Conservation (phyloP, 2,888 invertebrate species). For the Polietes domitor region DNA sequence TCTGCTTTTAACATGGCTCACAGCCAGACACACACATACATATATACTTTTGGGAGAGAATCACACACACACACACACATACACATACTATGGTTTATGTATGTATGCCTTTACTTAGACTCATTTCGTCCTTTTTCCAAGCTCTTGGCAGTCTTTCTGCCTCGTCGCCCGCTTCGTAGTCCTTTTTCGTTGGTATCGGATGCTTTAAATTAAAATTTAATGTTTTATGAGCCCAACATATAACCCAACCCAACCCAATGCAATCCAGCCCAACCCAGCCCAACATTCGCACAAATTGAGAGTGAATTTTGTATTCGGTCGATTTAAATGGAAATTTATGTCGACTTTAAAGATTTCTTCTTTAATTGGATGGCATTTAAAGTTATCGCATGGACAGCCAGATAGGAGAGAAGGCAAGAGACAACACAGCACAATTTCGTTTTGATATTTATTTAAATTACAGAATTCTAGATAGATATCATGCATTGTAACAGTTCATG, state of each 20-base stretch:
- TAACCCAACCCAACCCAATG: slow-evolving; percentile 1
- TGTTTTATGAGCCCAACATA: slow-evolving; percentile 49
- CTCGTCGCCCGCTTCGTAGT: too few relatives aligned
- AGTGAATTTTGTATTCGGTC: not conserved
- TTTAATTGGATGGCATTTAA: not conserved
- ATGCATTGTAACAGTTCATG: too few relatives aligned
- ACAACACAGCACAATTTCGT: not conserved
- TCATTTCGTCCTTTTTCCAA: not conserved
- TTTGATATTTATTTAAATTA: too few relatives aligned
- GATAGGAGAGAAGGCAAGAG: not conserved
- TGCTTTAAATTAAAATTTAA: slow-evolving; percentile 60
- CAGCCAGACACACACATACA: not conserved
- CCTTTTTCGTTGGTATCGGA: slow-evolving; percentile 23
- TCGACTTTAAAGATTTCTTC: not conserved
- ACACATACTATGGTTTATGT: slow-evolving; percentile 2
- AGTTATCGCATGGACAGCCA: not conserved
- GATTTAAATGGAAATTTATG: slow-evolving; percentile 16
- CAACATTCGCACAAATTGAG: not conserved
- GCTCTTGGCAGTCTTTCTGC: not conserved
- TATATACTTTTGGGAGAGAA: not conserved
- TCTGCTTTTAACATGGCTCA: slow-evolving; percentile 40
- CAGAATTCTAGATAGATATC: too few relatives aligned
- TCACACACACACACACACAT: not conserved
- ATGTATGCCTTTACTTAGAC: not conserved
- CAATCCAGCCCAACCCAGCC: too few relatives aligned